These are phyloP conservation scores for Diadema setosum DNA, from an alignment of 35 echinoderm and acorn worm species.

Conservation along the genomic window DNA sequence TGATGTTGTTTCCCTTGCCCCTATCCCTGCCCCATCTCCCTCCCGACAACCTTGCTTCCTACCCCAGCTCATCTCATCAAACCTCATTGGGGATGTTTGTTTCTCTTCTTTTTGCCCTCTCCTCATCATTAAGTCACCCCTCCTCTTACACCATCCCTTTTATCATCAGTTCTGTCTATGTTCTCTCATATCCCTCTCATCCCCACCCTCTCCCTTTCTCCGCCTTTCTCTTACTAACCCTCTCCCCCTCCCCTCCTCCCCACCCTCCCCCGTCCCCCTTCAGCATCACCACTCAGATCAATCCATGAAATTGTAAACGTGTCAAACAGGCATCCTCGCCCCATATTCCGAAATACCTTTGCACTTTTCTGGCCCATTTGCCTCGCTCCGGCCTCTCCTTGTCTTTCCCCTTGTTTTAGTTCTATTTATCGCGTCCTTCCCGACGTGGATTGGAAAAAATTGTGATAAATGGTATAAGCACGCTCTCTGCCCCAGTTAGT, in stretches of 20 bases:
- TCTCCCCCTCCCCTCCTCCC: background rate
- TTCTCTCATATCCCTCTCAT: no score
- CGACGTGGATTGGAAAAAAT: background rate
- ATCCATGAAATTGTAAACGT: conserved; percentile 11
- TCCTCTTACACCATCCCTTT: no score
- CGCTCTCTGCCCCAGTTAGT: background rate
- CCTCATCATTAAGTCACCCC: no score
- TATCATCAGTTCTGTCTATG: no score
- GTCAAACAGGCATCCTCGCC: background rate
- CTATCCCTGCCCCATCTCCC: no score
- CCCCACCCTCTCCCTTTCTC: background rate
- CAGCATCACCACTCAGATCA: background rate
- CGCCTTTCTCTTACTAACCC: background rate
- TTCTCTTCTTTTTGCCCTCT: no score
- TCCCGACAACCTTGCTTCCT: no score
- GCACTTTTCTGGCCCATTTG: background rate
- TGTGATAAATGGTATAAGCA: background rate
- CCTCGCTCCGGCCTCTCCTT: background rate
- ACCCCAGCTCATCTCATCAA: no score
- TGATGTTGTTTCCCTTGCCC: no score
- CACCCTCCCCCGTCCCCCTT: background rate
- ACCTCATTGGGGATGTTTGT: no score
- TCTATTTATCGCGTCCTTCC: background rate
- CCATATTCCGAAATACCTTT: conserved; percentile 7
- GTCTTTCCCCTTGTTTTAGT: background rate